Base-by-base conservation (phyloP, 2,888 invertebrate genomes). In the Pollenia angustigena region DNA sequence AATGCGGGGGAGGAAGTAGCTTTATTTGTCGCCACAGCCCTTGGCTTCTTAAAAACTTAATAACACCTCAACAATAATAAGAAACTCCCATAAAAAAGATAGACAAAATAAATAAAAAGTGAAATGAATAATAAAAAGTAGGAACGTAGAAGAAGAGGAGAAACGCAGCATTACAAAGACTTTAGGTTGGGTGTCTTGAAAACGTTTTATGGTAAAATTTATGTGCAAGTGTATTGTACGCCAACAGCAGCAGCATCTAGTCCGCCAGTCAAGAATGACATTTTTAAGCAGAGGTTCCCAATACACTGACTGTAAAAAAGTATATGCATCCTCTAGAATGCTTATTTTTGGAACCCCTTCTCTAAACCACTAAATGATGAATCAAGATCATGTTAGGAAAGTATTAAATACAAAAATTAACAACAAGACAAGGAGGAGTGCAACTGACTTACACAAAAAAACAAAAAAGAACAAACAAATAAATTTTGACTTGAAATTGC, bases 51-150 rank as follows among this genome's bases (percentile, higher is more conserved):
- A 50, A 71, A 46, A 85, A 75, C 74, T 62, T 81, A 75, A 81
- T 75, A 81, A 85, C 80, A 76, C 85, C 75, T 81, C 56, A 60
- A 81, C 69, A 75, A 64, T 85, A 85, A 75, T 50, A 85, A 81
- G 54, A 62, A 75, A 32, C 42, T 62, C 11, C 16, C 14, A 71
- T 62, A 69, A 52, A 60, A 18, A 50, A 56, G 1, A 48, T 1
- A 58, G 52, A 44, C 16, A 60, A 40, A 60, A 42, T 11, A 62
- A 64, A 56, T 56, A 72, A 56, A 46, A 10, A 46, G 48, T 32
- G 1, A 44, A 16, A 62, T 10, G 16, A 62, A 9, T 16, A 62
- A 32, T 32, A 32, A 32, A 32, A 32, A 32, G 32, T 4, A 32
- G 32, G 6, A 32, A 32, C 32, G 32, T 10, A 44, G 42, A 4